Conservation (phyloP, 37 sponge, comb jelly and placozoan species). For the Oopsacas minuta region DNA sequence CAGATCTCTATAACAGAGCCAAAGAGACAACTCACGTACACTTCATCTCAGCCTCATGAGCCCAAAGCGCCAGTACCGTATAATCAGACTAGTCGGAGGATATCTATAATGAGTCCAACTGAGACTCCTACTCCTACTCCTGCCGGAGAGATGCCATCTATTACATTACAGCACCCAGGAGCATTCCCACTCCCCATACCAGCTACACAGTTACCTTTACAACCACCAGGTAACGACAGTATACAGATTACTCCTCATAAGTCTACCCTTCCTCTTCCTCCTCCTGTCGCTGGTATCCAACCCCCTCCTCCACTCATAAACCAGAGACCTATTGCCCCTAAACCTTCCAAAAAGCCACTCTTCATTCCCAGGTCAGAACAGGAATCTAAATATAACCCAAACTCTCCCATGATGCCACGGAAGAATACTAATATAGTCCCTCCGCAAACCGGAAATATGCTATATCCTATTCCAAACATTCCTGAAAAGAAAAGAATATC, state of each 20-base stretch:
- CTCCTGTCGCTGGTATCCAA: neutral
- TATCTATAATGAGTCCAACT: neutral
- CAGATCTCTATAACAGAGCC: neutral
- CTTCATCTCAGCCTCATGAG: neutral
- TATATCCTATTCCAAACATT: slow-evolving; percentile 2
- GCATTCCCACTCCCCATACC: neutral
- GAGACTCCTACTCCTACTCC: neutral
- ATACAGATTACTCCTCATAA: neutral
- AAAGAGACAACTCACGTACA: neutral
- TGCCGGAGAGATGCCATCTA: neutral
- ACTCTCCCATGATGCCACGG: neutral
- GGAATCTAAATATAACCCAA: neutral
- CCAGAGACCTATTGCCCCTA: neutral
- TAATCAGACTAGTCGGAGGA: neutral
- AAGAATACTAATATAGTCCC: neutral
- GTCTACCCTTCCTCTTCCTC: neutral
- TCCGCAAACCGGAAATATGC: neutral
- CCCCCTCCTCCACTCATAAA: slow-evolving; percentile 15
- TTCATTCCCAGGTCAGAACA: slow-evolving; percentile 1
- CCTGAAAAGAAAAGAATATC: neutral
- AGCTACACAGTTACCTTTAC: slow-evolving; percentile 3
- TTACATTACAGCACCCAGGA: neutral
- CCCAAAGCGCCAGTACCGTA: neutral
- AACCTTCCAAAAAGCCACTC: slow-evolving; percentile 12
- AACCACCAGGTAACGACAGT: neutral